Evolutionary conservation across 2,888 invertebrate genomes (phyloP), one percentile per base, ranked within the genome.

Genomic region (Leptinotarsa tumamoca): DNA sequence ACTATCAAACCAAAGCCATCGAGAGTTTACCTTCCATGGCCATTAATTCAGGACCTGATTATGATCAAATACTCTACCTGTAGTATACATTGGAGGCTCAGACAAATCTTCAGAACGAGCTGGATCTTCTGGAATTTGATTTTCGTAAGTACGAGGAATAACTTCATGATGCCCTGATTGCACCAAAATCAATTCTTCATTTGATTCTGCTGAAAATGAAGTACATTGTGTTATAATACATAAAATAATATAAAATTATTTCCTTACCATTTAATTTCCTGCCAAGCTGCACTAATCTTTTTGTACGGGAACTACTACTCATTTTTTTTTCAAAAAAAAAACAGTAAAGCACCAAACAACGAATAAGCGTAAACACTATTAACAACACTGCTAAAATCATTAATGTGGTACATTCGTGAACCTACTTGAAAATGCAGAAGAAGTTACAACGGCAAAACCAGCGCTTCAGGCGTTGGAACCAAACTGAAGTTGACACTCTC

Each of bases 1-100:
- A 18, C 18, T 18, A 18, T 18, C 21, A 43, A 49, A 67, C 51
- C 67, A 67, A 51, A 43, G 51, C 50, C 21, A 67, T 67, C 67
- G 43, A 67, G n/a, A 67, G 23, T 67, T 67, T 51, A 67, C 51
- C 67, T 67, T 67, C 51, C 67, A 67, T 67, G n/a, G 51, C 49
- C 51, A 67, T 67, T 7, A 51, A 4, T 67, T 67, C 50, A 67
- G 14, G 23, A 67, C 67, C 67, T 67, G 67, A 33, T 43, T 67
- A 67, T 50, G 50, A 67, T 18, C 13, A 66, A 23, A 49, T 67
- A 67, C 50, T 67, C 21, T 10, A 10, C 1, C 14, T 67, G 67
- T 0, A 21, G 43, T 50, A 21, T 10, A 3, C 10, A 10, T 10
- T 43, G 43, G 43, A 10, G 10, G 43, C 43, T 43, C 43, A 10